A percentile compares a stretch with the other conserved stretches of the same genome.
Evolutionary conservation across 2,797 vertebrate genomes (phyloP).

Genomic region (Cebuella pygmaea): DNA sequence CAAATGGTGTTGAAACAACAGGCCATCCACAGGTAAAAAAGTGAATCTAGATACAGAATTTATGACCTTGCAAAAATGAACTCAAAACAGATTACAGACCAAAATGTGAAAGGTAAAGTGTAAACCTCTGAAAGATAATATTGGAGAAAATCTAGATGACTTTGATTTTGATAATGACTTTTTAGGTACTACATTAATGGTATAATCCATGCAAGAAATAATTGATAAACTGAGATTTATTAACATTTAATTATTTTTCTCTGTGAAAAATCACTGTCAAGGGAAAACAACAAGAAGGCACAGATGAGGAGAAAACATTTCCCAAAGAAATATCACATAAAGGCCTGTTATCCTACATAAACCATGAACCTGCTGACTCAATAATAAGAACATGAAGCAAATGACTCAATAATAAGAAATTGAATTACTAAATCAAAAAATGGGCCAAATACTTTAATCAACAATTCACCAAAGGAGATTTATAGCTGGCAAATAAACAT

Average conservation of each 20-base stretch:
- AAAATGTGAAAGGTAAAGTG: neutral
- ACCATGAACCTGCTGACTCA: neutral
- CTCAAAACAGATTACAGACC: neutral
- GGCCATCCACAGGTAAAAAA: neutral
- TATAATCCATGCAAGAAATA: neutral
- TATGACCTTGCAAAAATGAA: neutral
- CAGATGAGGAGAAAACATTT: neutral
- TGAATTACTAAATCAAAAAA: neutral
- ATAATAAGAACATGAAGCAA: neutral
- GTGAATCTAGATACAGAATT: neutral
- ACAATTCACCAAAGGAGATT: neutral
- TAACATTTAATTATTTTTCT: neutral
- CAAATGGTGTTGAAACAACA: neutral
- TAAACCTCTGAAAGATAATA: neutral
- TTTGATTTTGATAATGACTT: neutral
- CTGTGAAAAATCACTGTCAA: neutral
- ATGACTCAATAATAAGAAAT: neutral
- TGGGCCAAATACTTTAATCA: neutral
- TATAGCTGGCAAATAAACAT: neutral
- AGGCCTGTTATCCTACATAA: neutral
- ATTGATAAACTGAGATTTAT: neutral
- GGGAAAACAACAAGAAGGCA: neutral
- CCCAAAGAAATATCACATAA: neutral
- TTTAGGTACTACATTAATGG: neutral
- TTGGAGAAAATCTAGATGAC: neutral